Evolutionary conservation across 1,140 invertebrate genomes (phyloP), one percentile per base, ranked within the genome.

Genomic region (Reticulitermes speratus): DNA sequence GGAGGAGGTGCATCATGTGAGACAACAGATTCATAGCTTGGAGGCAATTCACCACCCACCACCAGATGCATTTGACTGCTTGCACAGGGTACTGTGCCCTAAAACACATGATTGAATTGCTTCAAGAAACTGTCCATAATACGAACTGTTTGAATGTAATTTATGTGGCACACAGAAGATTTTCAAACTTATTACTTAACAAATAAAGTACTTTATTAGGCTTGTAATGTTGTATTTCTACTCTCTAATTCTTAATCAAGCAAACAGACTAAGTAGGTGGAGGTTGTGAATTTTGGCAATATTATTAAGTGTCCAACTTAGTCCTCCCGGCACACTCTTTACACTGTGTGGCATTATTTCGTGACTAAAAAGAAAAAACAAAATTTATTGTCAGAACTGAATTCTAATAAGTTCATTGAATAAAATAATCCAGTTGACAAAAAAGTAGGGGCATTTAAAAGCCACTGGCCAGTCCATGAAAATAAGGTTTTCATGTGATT

Each of bases 1-100:
- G 86, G 84, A 8, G 86, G 86, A 12, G 86, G 86, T 16, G 19
- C 2, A 45, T 85, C 86, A 32, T 12, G 25, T 30, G n/a, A 32
- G 30, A 87, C 69, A 8, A 87, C 84, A 23, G 86, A 85, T 44
- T 85, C 86, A 30, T 87, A 87, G 52, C 86, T 87, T 44, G 86
- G 86, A 9, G 86, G 86, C 19, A 85, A 44, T 32, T 84, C 86
- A 23, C 30, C 52, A 44, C 82, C 59, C 16, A 48, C 32, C 14
- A 87, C 84, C 38, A 87, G 65, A 65, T 84, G 83, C 25, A 87
- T 45, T 32, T 87, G 69, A 38, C 86, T 87, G 65, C 81, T 45
- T 25, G 45, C 48, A 23, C n/a, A 38, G 38, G 65, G 12, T 14
- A 23, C 25, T 38, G 44, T 38, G 59, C 32, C 85, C 83, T 84